phyloP scores from a whole-genome alignment of 2,888 invertebrate species.

The Spisula solida region DNA sequence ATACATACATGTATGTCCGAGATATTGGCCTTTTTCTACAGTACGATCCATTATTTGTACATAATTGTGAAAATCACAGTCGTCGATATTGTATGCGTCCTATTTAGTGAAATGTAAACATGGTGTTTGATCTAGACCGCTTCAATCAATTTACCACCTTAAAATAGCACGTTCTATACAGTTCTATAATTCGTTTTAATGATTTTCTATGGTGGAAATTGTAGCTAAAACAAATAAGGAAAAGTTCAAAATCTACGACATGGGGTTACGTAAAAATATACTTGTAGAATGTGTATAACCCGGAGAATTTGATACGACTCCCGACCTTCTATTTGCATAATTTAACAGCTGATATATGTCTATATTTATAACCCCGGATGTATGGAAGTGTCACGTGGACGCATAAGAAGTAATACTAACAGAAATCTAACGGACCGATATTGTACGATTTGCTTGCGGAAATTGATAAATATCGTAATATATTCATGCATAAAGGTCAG shows the following conservation, averaged over 20 bases:
- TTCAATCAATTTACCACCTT: background rate
- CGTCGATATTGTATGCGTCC: background rate
- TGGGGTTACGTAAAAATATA: background rate
- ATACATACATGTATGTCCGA: no score
- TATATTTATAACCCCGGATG: no score
- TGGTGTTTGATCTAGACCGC: background rate
- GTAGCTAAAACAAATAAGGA: background rate
- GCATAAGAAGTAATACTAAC: no score
- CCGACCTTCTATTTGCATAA: no score
- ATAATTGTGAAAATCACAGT: slow-evolving; percentile 4
- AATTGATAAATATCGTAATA: no score
- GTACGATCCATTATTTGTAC: background rate
- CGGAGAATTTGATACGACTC: no score
- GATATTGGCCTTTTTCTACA: background rate
- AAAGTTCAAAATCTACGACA: background rate
- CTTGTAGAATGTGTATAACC: no score
- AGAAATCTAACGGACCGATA: no score
- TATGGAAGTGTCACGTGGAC: no score
- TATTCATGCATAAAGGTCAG: no score
- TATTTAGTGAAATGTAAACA: slow-evolving; percentile 5
- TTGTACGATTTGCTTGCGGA: no score
- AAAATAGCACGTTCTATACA: background rate
- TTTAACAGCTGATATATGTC: no score
- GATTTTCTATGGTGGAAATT: background rate
- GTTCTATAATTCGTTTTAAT: background rate